Conservation (phyloP, 1,140 invertebrate genomes). For the Drosophila dunni region DNA sequence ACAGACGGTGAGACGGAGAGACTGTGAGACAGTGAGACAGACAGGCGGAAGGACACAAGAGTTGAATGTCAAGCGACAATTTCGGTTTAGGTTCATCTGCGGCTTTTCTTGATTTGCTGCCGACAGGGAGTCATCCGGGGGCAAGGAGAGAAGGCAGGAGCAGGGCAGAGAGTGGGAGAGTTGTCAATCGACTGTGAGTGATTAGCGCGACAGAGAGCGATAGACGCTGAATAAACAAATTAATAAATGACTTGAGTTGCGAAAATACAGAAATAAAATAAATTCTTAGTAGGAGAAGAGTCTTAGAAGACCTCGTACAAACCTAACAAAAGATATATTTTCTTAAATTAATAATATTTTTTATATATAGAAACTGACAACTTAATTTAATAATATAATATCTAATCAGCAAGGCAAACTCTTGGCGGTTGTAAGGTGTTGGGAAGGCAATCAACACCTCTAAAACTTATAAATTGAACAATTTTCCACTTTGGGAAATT, state of each 20-base stretch:
- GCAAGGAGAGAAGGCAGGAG: background rate
- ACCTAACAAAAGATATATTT: too few species aligned
- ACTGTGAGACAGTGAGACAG: background rate
- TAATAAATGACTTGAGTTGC: conserved; percentile 46
- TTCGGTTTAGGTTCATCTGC: conserved; percentile 41
- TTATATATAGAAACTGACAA: too few species aligned
- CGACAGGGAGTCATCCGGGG: background rate
- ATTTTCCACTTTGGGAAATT: conserved; percentile 64
- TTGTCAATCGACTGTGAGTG: conserved; percentile 59
- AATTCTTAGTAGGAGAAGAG: background rate
- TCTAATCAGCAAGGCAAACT: too few species aligned
- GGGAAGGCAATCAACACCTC: conserved; percentile 60
- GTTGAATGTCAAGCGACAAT: conserved; percentile 59
- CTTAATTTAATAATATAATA: too few species aligned
- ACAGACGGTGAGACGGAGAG: background rate
- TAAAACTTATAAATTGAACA: conserved; percentile 63
- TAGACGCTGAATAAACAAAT: conserved; percentile 66
- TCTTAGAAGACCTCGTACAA: background rate
- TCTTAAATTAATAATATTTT: too few species aligned
- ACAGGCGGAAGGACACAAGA: conserved; percentile 39
- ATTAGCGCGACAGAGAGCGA: conserved; percentile 40
- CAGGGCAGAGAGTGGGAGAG: background rate
- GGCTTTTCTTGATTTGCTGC: conserved; percentile 37
- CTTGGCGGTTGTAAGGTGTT: background rate
- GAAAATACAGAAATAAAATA: background rate